phyloP scores from a whole-genome alignment of 23 tunicate genomes.

The Phallusia fumigata region DNA sequence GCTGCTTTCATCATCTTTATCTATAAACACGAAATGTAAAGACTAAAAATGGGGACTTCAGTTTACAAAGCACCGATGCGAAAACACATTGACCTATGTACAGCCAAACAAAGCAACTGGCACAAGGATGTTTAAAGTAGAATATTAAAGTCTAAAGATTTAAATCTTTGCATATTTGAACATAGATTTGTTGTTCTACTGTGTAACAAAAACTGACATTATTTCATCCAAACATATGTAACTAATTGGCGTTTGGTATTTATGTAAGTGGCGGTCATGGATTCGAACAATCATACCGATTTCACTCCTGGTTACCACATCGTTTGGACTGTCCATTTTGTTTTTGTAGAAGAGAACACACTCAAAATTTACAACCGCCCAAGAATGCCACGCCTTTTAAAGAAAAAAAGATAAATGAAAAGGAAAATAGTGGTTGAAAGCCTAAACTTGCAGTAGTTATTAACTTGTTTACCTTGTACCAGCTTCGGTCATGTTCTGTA shows the following conservation, averaged over 20 bases:
- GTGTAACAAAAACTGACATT: too few species aligned
- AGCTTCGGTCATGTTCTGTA: slow-evolving; percentile 79
- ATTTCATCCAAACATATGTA: too few species aligned
- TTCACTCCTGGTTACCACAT: background rate
- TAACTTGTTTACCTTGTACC: slow-evolving; percentile 71
- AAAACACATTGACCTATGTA: too few species aligned
- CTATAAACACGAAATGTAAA: background rate
- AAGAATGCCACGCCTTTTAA: slow-evolving; percentile 89
- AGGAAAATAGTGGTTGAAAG: background rate
- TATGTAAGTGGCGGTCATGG: too few species aligned
- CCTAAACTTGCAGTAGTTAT: background rate
- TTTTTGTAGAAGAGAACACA: slow-evolving; percentile 81
- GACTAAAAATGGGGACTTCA: too few species aligned
- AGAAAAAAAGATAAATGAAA: background rate
- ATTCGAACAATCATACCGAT: background rate
- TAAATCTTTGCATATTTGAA: too few species aligned
- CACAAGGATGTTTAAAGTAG: too few species aligned
- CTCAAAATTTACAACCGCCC: slow-evolving; percentile 93
- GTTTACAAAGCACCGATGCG: too few species aligned
- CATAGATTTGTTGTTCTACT: too few species aligned
- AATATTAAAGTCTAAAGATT: too few species aligned
- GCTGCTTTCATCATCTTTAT: slow-evolving; percentile 27
- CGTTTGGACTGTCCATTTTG: slow-evolving; percentile 39
- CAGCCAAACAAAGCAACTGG: too few species aligned
- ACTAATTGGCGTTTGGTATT: too few species aligned